Conservation (phyloP, 2,797 vertebrate species). For the Hydrolagus colliei region DNA sequence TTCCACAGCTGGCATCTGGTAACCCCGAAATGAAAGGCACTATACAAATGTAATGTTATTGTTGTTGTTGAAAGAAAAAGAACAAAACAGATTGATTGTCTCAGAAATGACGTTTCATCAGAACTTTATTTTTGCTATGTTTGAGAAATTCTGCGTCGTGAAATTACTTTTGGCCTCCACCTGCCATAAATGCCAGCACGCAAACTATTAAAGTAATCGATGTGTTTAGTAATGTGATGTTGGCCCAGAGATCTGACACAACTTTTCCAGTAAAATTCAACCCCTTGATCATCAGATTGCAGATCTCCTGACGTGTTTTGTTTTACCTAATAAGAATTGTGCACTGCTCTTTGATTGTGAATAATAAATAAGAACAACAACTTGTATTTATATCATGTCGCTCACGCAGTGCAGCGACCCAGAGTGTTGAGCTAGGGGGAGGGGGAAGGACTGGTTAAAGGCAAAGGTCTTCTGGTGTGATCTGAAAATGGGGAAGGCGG, state of each 20-base stretch:
- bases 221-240: not conserved
- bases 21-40: too few species aligned
- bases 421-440: too few species aligned
- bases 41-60: too few species aligned
- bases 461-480: too few species aligned
- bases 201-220: not conserved
- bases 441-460: too few species aligned
- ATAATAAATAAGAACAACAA: not conserved
- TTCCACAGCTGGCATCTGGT: too few species aligned
- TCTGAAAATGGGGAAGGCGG: too few species aligned
- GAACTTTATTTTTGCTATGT: not conserved
- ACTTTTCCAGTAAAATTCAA: not conserved
- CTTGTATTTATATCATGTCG: too few species aligned
- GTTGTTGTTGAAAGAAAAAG: too few species aligned
- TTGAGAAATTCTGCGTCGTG: not conserved
- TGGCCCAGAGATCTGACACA: not conserved
- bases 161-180: not conserved
- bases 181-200: not conserved
- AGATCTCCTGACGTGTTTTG: not conserved
- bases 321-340: not conserved
- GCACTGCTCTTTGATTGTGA: not conserved
- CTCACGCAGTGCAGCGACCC: too few species aligned
- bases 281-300: not conserved
- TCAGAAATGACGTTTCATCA: not conserved
- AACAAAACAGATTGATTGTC: too few species aligned